These are phyloP conservation scores for Equus przewalskii DNA, from an alignment of 2,113 vertebrate genomes.

Conservation along the genomic window DNA sequence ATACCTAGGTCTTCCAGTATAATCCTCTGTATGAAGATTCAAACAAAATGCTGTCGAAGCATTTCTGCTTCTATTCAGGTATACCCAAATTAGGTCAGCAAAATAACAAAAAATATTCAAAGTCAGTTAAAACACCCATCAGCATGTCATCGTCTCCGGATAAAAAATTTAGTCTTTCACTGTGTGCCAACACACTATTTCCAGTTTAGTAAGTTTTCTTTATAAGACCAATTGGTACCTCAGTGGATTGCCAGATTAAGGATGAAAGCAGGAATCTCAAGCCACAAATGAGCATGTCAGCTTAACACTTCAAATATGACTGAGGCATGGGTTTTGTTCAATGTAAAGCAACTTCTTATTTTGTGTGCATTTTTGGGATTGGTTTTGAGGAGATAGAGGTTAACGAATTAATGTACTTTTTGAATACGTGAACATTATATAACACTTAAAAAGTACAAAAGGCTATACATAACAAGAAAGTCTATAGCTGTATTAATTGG, in stretches of 20 bases:
- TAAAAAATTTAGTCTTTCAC: slow-evolving; percentile 26
- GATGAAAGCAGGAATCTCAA: slow-evolving; percentile 38
- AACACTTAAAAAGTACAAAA: slow-evolving; percentile 7
- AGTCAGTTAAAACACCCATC: slow-evolving; percentile 45
- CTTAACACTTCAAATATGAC: background rate
- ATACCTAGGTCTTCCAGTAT: background rate
- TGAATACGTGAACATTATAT: background rate
- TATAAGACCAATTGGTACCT: slow-evolving; percentile 7
- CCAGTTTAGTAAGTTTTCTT: slow-evolving; percentile 18
- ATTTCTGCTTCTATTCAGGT: slow-evolving; percentile 23
- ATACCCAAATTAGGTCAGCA: background rate
- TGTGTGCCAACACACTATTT: background rate
- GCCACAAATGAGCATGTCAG: slow-evolving; percentile 33
- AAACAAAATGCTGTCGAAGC: slow-evolving; percentile 1
- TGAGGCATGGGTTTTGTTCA: background rate
- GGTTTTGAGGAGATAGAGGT: background rate
- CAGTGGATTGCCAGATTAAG: slow-evolving; percentile 8
- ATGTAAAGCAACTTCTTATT: background rate
- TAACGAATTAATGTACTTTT: slow-evolving; percentile 28
- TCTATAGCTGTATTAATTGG: background rate
- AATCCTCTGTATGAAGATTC: background rate
- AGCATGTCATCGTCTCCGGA: slow-evolving; percentile 42
- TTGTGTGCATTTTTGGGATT: background rate
- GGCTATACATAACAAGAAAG: background rate
- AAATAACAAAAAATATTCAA: slow-evolving; percentile 29